A percentile compares a stretch with the other conserved stretches of the same genome.
Evolutionary conservation across 2,113 vertebrate species (phyloP).

Genomic region (Myodes glareolus): DNA sequence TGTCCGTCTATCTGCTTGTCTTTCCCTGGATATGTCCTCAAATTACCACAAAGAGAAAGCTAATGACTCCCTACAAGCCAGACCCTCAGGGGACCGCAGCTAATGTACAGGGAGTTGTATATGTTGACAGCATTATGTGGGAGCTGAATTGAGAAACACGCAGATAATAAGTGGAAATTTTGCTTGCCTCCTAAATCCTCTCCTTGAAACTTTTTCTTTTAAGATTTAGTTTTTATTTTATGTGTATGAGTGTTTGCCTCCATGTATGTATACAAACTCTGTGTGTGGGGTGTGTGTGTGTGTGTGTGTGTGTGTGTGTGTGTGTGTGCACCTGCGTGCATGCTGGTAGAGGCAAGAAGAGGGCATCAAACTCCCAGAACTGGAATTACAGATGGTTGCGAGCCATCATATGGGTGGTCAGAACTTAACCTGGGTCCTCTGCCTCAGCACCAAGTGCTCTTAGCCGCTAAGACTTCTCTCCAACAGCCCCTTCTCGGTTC

Average conservation of each 20-base stretch:
- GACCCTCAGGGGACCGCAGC: fast-evolving
- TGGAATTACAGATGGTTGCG: neutral
- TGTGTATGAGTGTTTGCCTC: neutral
- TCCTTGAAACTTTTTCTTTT: neutral
- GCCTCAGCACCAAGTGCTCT: neutral
- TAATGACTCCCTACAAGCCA: neutral
- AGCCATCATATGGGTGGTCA: neutral
- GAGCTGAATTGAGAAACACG: too few species aligned
- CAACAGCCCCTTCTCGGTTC: neutral
- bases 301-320: neutral
- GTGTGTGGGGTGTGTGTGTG: neutral
- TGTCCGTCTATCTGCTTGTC: neutral
- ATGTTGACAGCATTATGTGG: fast-evolving
- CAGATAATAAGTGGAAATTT: neutral
- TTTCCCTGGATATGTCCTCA: neutral
- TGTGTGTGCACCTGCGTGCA: too few species aligned
- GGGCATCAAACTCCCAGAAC: neutral
- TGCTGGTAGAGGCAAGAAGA: neutral
- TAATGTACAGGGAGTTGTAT: neutral
- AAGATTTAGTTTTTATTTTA: neutral
- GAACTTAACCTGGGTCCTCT: neutral
- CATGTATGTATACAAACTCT: neutral
- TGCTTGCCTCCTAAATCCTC: too few species aligned
- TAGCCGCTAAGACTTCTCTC: neutral
- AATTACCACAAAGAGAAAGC: neutral